These are phyloP conservation scores for Centropyge bicolor DNA, from an alignment of 2,797 vertebrate genomes.

Conservation along the genomic window DNA sequence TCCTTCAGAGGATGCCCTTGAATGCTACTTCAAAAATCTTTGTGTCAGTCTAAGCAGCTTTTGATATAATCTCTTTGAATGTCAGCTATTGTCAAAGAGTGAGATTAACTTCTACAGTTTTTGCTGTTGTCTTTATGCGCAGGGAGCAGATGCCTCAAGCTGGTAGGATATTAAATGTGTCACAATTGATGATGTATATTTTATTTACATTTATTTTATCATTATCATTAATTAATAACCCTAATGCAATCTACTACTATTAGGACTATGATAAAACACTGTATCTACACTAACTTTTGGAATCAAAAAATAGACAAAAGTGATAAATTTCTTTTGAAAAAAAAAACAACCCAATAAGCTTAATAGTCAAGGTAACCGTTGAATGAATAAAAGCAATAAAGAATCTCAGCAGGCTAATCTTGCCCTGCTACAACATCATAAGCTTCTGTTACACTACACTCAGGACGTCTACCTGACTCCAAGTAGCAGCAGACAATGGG, in stretches of 20 bases:
- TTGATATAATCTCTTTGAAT: constrained; percentile 79
- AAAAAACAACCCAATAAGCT: too few relatives aligned
- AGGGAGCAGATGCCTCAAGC: constrained; percentile 4
- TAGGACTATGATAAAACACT: not conserved
- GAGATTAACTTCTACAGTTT: constrained; percentile 79
- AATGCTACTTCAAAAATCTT: constrained; percentile 72
- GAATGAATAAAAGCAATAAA: not conserved
- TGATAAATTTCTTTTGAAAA: not conserved
- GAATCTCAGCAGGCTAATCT: constrained; percentile 8
- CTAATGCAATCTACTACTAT: not conserved
- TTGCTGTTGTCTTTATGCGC: constrained; percentile 19
- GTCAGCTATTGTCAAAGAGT: constrained; percentile 83
- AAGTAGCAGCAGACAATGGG: constrained; percentile 18
- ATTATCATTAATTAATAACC: not conserved
- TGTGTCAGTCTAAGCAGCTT: constrained; percentile 78
- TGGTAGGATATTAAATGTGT: constrained; percentile 14
- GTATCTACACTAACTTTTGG: not conserved
- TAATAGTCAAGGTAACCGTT: not conserved
- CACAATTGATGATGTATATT: not conserved
- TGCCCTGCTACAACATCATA: constrained; percentile 16
- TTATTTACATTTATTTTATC: not conserved
- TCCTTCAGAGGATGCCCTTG: constrained; percentile 71
- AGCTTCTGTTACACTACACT: constrained; percentile 34
- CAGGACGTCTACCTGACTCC: constrained; percentile 42
- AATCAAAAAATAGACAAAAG: not conserved